Evolutionary conservation across 2,888 invertebrate species (phyloP).

Genomic region (Ametastegia equiseti): DNA sequence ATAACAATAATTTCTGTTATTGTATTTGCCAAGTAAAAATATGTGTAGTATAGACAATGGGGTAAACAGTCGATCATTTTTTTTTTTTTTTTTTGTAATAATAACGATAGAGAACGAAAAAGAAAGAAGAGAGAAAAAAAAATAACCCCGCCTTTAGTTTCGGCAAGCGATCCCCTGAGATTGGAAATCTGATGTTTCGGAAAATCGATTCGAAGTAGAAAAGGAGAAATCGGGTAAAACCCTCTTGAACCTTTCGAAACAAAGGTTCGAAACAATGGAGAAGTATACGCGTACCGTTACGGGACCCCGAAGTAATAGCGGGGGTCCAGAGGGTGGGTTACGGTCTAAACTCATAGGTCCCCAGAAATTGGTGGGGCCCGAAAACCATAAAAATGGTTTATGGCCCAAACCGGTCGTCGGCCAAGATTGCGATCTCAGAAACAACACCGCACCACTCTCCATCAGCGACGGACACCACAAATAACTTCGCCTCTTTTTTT

Average conservation of each 20-base stretch:
- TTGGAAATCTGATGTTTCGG: not conserved
- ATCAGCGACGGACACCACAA: not conserved
- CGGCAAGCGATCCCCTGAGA: not conserved
- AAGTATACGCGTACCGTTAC: conserved; percentile 3
- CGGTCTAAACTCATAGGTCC: conserved; percentile 9
- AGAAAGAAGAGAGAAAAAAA: not conserved
- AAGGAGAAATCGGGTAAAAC: not conserved
- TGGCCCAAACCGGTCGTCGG: not conserved
- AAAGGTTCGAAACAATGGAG: conserved; percentile 28
- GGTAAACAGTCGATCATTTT: too few relatives aligned
- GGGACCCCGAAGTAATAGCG: conserved; percentile 12
- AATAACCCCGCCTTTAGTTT: not conserved
- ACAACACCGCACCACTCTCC: not conserved
- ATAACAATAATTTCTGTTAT: too few relatives aligned
- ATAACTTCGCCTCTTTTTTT: not conserved
- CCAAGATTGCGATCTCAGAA: not conserved
- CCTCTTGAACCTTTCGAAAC: conserved; percentile 1
- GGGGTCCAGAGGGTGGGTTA: not conserved
- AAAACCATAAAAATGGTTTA: conserved; percentile 47
- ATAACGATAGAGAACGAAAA: not conserved
- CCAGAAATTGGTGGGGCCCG: conserved; percentile 33
- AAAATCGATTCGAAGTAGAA: not conserved
- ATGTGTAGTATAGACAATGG: too few relatives aligned
- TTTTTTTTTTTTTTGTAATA: not conserved
- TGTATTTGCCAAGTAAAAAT: too few relatives aligned